These are phyloP conservation scores for Pyralis farinalis DNA, from an alignment of 2,888 invertebrate species.

Conservation along the genomic window DNA sequence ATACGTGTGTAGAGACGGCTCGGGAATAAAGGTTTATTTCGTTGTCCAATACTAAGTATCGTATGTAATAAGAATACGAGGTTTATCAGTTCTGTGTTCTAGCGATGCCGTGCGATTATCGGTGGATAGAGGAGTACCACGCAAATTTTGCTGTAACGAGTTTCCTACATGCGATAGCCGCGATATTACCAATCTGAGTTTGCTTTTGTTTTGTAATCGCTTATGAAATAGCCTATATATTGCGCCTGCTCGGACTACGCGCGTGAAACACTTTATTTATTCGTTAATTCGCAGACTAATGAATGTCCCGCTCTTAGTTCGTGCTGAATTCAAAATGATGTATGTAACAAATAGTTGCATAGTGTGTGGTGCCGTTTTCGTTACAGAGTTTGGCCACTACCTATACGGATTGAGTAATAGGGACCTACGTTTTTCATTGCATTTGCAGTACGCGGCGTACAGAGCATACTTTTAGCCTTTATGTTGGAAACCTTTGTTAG, in stretches of 20 bases:
- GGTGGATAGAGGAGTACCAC: conserved; percentile 8
- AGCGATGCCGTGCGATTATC: conserved; percentile 4
- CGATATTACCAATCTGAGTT: background rate
- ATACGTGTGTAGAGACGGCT: background rate
- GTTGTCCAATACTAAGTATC: too few relatives aligned
- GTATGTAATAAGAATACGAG: background rate
- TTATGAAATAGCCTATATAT: background rate
- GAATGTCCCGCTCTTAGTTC: background rate
- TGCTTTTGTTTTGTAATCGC: background rate
- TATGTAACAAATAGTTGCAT: background rate
- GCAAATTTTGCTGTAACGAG: background rate
- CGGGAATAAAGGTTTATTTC: too few relatives aligned
- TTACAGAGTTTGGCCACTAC: too few relatives aligned
- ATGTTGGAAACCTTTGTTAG: too few relatives aligned
- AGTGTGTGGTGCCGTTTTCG: too few relatives aligned
- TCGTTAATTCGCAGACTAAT: background rate
- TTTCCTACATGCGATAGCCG: background rate
- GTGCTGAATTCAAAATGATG: background rate
- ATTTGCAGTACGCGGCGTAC: background rate
- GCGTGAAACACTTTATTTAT: background rate
- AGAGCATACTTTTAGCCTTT: too few relatives aligned
- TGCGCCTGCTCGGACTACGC: background rate
- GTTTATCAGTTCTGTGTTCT: background rate
- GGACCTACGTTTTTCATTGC: background rate
- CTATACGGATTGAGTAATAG: background rate